Base-by-base conservation (phyloP, 1,140 invertebrate species). In the Nebria ingens region DNA sequence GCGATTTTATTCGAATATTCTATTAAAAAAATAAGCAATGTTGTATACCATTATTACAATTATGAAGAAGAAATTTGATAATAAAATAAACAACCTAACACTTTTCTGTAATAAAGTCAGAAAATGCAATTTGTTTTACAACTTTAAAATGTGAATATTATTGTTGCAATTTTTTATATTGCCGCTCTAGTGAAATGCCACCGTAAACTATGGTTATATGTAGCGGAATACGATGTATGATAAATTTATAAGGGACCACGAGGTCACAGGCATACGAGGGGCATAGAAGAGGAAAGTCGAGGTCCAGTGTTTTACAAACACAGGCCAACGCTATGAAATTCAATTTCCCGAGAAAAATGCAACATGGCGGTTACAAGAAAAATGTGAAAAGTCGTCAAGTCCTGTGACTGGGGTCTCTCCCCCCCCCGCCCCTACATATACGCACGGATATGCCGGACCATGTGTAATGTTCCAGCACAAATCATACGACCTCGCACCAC, bases 271-370 rank as follows among this genome's bases (percentile, higher is more conserved):
- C n/a, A n/a, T n/a, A n/a, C n/a, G n/a, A n/a, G n/a, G n/a, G n/a
- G n/a, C n/a, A n/a, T n/a, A n/a, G n/a, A n/a, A n/a, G n/a, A n/a
- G 40, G 40, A 17, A 45, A 6, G 9, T 17, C 15, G 40, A 17
- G 17, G 40, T 45, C 40, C 40, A 45, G 40, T 45, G 40, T 45
- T 45, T 45, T 45, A 45, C 40, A 45, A 45, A 45, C 40, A 45
- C 40, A 45, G n/a, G 9, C 40, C 40, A 17, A 45, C 40, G 40
- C 40, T 45, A 45, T 45, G 40, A 45, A 45, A 45, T 45, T 45
- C 40, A 45, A 45, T 45, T 45, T 45, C 40, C 40, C 40, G 40
- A 45, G 40, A 45, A 45, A 45, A 45, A 45, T 45, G 15, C 40
- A 12, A 45, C 40, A 45, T 45, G 40, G 15, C 9, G 40, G 40